These are phyloP conservation scores for Philaethria dido DNA, from an alignment of 2,888 invertebrate species.

Conservation along the genomic window DNA sequence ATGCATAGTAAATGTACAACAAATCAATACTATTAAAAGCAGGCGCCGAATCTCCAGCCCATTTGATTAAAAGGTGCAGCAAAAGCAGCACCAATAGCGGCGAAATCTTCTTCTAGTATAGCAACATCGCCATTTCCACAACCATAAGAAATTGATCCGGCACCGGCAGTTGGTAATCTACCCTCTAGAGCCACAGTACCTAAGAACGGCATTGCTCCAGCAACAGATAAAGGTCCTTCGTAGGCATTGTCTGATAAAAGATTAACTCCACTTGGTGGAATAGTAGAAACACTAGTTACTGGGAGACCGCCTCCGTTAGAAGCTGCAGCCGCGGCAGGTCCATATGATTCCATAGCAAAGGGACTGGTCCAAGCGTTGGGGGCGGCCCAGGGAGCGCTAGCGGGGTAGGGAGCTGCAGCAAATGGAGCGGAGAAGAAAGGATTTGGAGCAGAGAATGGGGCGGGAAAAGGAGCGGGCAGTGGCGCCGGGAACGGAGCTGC, in stretches of 20 bases:
- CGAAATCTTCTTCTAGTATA: conserved; percentile 43
- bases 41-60: neutral
- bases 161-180: conserved; percentile 48
- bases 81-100: conserved; percentile 28
- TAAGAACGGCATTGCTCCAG: conserved; percentile 49
- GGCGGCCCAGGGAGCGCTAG: conserved; percentile 3
- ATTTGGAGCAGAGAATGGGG: neutral
- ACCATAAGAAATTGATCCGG: conserved; percentile 48
- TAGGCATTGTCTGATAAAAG: conserved; percentile 51
- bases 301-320: conserved; percentile 45
- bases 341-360: conserved; percentile 9
- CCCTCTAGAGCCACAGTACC: conserved; percentile 49
- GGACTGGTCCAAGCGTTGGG: neutral
- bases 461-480: neutral
- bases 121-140: conserved; percentile 47
- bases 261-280: conserved; percentile 45
- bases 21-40: conserved; percentile 1
- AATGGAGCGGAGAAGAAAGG: neutral
- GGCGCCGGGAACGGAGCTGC: neutral
- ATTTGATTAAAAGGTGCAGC: conserved; percentile 24
- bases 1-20: neutral
- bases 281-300: conserved; percentile 51
- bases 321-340: conserved; percentile 25
- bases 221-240: conserved; percentile 48
- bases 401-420: neutral